These are phyloP conservation scores for Sclerodermus sp. DNA, from an alignment of 2,888 invertebrate genomes.

Conservation along the genomic window DNA sequence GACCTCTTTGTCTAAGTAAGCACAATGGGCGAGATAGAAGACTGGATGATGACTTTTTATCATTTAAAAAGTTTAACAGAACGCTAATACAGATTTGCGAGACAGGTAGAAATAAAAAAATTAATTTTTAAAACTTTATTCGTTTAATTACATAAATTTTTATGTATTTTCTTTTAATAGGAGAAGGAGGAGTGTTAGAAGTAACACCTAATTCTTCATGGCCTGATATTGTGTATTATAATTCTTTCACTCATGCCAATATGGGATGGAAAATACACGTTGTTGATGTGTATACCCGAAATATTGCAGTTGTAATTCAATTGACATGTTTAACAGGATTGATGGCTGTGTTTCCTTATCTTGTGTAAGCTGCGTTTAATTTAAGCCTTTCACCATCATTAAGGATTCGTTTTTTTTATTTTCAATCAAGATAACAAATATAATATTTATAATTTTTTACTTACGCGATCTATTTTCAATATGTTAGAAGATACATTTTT, in stretches of 20 bases:
- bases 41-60: conserved; percentile 74
- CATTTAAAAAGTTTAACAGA: conserved; percentile 84
- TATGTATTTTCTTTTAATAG: conserved; percentile 39
- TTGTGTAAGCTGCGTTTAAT: conserved; percentile 18
- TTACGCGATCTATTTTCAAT: background rate
- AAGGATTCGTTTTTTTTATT: no score
- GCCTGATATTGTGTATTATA: conserved; percentile 91
- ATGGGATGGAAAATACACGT: conserved; percentile 95
- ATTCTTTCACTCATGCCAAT: conserved; percentile 89
- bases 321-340: conserved; percentile 26
- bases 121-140: background rate
- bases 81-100: conserved; percentile 73
- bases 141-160: background rate
- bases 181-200: conserved; percentile 72
- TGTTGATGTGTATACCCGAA: conserved; percentile 72
- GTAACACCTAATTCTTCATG: conserved; percentile 87
- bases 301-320: conserved; percentile 20
- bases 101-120: conserved; percentile 52
- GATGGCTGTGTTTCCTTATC: conserved; percentile 26
- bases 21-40: conserved; percentile 73
- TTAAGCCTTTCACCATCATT: background rate
- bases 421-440: background rate
- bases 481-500: no score
- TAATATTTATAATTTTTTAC: background rate
- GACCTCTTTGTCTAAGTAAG: conserved; percentile 75